These are phyloP conservation scores for Platichthys stellatus DNA, from an alignment of 2,113 vertebrate genomes.

Conservation along the genomic window DNA sequence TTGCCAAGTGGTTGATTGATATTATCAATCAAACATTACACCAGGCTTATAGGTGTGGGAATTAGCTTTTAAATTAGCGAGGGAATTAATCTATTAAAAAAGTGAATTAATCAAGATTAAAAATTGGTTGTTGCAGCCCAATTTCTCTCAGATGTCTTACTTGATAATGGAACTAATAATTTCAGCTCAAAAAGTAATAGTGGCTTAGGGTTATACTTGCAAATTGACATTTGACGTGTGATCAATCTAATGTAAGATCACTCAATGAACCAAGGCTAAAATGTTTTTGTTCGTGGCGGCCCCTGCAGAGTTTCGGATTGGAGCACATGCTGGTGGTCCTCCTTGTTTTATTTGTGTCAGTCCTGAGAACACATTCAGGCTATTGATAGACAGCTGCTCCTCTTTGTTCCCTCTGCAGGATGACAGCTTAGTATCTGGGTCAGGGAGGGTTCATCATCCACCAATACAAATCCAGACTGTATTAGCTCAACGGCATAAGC, in stretches of 20 bases:
- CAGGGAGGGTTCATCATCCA: conserved; percentile 64
- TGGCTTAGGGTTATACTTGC: background rate
- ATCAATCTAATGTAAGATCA: background rate
- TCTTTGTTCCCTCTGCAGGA: conserved; percentile 73
- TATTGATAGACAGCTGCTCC: conserved; percentile 73
- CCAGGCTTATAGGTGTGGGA: no score
- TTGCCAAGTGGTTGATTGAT: background rate
- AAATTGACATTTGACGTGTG: conserved; percentile 27
- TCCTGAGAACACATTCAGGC: conserved; percentile 43
- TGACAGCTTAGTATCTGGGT: conserved; percentile 76
- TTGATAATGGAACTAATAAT: background rate
- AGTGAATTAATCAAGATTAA: no score
- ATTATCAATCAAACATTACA: no score
- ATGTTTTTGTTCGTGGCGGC: conserved; percentile 24
- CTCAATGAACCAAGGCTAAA: background rate
- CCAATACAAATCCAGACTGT: conserved; percentile 21
- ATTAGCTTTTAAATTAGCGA: no score
- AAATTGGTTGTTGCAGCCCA: no score
- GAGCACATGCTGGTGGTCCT: conserved; percentile 25
- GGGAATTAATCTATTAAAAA: no score
- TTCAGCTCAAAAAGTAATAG: background rate
- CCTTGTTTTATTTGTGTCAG: conserved; percentile 43
- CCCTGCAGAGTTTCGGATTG: conserved; percentile 27
- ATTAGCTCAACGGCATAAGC: conserved; percentile 29
- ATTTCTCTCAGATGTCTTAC: no score